Evolutionary conservation across 2,797 vertebrate genomes (phyloP), one percentile per base, ranked within the genome.

Genomic region (Halcyon badia): DNA sequence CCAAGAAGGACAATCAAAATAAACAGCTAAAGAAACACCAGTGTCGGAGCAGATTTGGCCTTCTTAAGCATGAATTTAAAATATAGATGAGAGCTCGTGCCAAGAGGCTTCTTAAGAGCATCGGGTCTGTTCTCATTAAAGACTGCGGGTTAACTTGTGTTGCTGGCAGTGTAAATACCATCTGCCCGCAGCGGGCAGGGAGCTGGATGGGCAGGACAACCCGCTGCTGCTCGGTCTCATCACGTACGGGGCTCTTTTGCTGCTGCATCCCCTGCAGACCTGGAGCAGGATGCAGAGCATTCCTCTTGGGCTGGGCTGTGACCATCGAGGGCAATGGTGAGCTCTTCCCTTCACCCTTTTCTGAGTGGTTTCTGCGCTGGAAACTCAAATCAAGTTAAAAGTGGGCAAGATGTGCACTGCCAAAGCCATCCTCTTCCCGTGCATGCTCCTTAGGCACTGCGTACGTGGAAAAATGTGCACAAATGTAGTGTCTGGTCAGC

Each of bases 71-170:
- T 28, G 46, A 69, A 82, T 90, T 91, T 79, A 72, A 88, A 91
- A 64, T 42, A 44, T 4, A 69, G 69, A 78, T n/a, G 76, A 68
- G 87, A 69, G 22, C 48, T 90, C 24, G 39, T 93, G 94, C 87
- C 87, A 86, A 62, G 85, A 84, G 77, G 83, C 78, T 82, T 62
- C 83, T 89, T 46, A 54, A 65, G 91, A 93, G 68, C 31, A 0
- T 62, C 0, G 3, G 39, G 42, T 79, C 68, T 79, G 66, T 75
- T 76, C 84, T 83, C 39, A 9, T 79, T 90, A 70, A 49, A 68
- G 87, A 2, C 84, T 37, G 37, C 13, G 68, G 62, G 56, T 80
- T 76, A 66, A 60, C 21, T 65, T 42, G 1, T 17, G 54, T 61
- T 87, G 66, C 42, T 49, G 57, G 75, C 60, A 49, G 24, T 35